Base-by-base conservation (phyloP, 2,888 invertebrate genomes). In the Hyppa rectilinea region DNA sequence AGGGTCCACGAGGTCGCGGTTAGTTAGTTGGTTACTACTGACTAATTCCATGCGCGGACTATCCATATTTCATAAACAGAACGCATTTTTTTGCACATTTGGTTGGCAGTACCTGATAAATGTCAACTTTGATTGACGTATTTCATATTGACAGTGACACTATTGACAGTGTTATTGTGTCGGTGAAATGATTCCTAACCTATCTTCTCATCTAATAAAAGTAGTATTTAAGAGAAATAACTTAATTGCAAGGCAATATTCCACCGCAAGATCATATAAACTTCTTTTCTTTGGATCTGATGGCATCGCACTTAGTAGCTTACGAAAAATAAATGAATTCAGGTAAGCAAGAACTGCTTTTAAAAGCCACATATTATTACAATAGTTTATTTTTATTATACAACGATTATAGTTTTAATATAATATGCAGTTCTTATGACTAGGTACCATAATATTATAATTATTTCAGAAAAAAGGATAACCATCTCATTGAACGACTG, bases 251-350 rank as follows among this genome's bases (percentile, higher is more conserved):
- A 87, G 87, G 55, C 81, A 82, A 80, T 90, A 87, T 75, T 82
- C 87, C 61, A 71, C 71, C 43, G 85, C 73, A 70, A 89, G 88
- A 59, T 81, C 89, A 31, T 93, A 91, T 73, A 95, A 93, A 84
- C 88, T 96, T 23, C 88, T 99, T 56, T 99, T 99, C 93, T 98
- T 99, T 91, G 99, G 99, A 10, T 97, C 98, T 20, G 98, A 99
- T 91, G 95, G 96, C 63, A 99, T 99, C 93, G 97, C 98, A 0
- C 88, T 98, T 31, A 97, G 96, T 77, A 98, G 98, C 89, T 95
- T 99, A 60, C 96, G 96, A 91, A 96, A 95, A 80, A 96, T 99
- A 12, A 96, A 97, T 89, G 93, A 96, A 74, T 96, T 97, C 88
- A 96, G 97, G 98, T 98, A 63, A 75, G 53, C 4, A 34, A 23